Percentiles rank a stretch among this genome's conserved stretches.
Conservation (phyloP, 2,113 vertebrate genomes). For the Zosterops borbonicus region DNA sequence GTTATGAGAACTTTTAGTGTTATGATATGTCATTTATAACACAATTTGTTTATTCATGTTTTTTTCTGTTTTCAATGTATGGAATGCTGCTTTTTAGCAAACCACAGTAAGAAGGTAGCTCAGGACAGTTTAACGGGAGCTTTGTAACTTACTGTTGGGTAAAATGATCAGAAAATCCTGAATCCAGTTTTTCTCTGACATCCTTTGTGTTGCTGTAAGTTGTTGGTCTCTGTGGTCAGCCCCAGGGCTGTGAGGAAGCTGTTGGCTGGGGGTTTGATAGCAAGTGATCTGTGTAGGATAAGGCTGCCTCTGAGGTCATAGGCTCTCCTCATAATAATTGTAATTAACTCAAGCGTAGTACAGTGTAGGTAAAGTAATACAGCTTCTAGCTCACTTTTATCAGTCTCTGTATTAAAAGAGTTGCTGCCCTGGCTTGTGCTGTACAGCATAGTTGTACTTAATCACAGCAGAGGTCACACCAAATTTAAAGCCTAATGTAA, state of each 20-base stretch:
- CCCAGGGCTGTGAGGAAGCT: rapidly evolving
- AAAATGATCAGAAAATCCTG: background rate
- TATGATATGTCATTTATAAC: background rate
- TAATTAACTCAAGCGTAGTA: rapidly evolving
- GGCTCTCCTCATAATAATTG: background rate
- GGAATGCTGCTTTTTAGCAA: background rate
- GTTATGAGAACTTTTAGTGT: background rate
- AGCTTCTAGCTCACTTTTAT: background rate
- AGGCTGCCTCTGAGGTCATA: background rate
- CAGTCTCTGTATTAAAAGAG: background rate
- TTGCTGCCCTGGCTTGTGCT: background rate
- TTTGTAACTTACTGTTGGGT: background rate
- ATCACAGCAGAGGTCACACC: background rate
- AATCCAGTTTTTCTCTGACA: background rate
- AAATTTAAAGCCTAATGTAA: background rate
- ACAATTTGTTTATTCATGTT: background rate
- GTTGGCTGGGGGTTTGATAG: too few species aligned
- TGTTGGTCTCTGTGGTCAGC: rapidly evolving
- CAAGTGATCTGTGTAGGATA: background rate
- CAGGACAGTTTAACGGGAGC: background rate
- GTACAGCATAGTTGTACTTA: background rate
- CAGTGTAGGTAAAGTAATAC: background rate
- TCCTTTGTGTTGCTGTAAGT: background rate
- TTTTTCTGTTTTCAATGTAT: background rate
- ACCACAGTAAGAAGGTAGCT: background rate